Evolutionary conservation across 2,888 invertebrate genomes (phyloP).

Genomic region (Atethmia centrago): DNA sequence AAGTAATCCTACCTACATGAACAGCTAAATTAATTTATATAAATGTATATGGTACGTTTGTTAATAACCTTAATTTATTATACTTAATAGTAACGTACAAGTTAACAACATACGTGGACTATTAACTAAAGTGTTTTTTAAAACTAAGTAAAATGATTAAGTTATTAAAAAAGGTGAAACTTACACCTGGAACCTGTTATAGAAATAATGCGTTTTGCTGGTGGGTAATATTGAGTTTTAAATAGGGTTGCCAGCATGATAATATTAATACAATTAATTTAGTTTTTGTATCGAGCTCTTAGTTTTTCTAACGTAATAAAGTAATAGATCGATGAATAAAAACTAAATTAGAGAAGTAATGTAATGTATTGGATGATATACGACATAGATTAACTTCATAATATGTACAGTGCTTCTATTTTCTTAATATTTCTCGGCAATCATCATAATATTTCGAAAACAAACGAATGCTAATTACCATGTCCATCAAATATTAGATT

Average conservation of each 20-base stretch:
- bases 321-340: too few relatives aligned
- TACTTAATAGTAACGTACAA: conserved; percentile 34
- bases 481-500: too few relatives aligned
- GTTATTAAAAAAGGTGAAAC: conserved; percentile 56
- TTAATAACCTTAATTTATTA: conserved; percentile 50
- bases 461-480: too few relatives aligned
- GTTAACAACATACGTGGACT: conserved; percentile 31
- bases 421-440: too few relatives aligned
- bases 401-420: too few relatives aligned
- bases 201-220: conserved; percentile 33
- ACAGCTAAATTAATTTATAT: conserved; percentile 19
- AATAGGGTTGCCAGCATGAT: conserved; percentile 51
- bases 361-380: background rate
- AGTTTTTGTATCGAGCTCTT: background rate
- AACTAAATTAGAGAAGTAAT: too few relatives aligned
- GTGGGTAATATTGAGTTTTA: conserved; percentile 20
- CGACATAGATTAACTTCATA: background rate
- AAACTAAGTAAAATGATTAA: conserved; percentile 54
- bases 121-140: conserved; percentile 47
- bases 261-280: background rate
- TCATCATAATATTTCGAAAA: too few relatives aligned
- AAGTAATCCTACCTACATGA: background rate
- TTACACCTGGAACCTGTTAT: conserved; percentile 45
- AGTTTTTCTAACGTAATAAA: too few relatives aligned
- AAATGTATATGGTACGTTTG: conserved; percentile 21